Base-by-base conservation (phyloP, 1,140 invertebrate species). In the Drosophila nebulosa region DNA sequence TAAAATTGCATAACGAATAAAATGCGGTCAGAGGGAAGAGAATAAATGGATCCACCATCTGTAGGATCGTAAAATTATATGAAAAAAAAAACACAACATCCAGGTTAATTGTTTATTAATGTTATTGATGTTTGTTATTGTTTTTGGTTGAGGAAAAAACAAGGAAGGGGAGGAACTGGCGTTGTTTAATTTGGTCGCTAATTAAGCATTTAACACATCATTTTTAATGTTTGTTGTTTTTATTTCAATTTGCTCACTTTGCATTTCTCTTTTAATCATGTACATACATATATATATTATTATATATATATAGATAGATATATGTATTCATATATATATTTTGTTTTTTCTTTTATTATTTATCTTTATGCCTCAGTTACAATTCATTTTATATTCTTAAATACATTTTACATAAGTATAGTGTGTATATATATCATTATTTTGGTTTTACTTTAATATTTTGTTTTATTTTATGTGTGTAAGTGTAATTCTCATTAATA, bases 331-430 rank as follows among this genome's bases (percentile, higher is more conserved):
- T 14, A 58, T 53, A 36, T 27, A 36, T 74, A 77, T 46, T 76
- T 63, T 75, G 57, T 61, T 57, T 61, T 57, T 58, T 73, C 24
- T 64, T 75, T 68, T 32, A n/a, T 75, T 55, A 76, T 76, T 77
- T 76, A 64, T 70, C 60, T 77, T 77, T 64, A 77, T 77, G 66
- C 73, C 68, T 77, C 76, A 85, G 66, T 79, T 79, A 72, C 79
- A 84, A 75, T 75, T 84, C 76, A 85, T 85, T 85, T 77, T 65
- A 69, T 79, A 85, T 79, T 76, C 80, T 85, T 85, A 85, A 85
- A 85, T 85, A 85, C 80, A 85, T 68, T 80, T 79, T 85, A 85
- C 77, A 79, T 79, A 79, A 74, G 72, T 81, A 72, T 67, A 55
- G 62, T 81, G 39, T 81, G 59, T 79, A 64, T 73, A 76, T 83